Evolutionary conservation across 1,140 invertebrate genomes (phyloP).

Genomic region (Drosophila burlai): DNA sequence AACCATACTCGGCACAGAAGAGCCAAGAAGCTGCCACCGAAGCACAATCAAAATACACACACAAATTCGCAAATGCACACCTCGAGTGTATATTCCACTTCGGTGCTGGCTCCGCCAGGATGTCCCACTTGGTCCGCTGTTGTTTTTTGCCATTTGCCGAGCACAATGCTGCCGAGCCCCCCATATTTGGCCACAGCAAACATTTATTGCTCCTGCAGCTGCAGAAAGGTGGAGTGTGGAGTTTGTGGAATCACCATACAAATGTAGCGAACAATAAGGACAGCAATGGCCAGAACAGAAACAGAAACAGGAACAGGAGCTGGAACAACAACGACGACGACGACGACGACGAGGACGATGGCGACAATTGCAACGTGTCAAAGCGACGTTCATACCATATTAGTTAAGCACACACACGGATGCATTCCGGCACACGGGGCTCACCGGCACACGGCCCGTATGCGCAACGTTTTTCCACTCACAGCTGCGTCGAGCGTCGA

Average conservation of each 20-base stretch:
- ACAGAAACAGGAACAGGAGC: slow-evolving; percentile 11
- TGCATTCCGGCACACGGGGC: slow-evolving; percentile 2
- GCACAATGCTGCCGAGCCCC: slow-evolving; percentile 19
- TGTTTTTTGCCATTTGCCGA: slow-evolving; percentile 24
- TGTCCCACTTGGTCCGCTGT: slow-evolving; percentile 21
- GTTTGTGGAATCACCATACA: slow-evolving; percentile 42
- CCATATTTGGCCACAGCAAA: slow-evolving; percentile 55
- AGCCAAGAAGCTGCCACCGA: neutral
- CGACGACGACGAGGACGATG: slow-evolving; percentile 7
- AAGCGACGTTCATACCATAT: slow-evolving; percentile 61
- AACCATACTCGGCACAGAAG: neutral
- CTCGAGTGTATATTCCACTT: slow-evolving; percentile 33
- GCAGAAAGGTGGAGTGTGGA: neutral
- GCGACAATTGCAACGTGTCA: slow-evolving; percentile 74
- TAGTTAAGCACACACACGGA: slow-evolving; percentile 58
- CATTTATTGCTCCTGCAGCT: slow-evolving; percentile 40
- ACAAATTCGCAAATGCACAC: slow-evolving; percentile 10
- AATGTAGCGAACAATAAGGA: slow-evolving; percentile 45
- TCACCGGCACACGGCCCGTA: slow-evolving; percentile 38
- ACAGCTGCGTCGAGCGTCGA: slow-evolving; percentile 29
- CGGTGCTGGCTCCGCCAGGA: slow-evolving; percentile 23
- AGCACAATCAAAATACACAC: slow-evolving; percentile 8
- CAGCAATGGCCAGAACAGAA: slow-evolving; percentile 27
- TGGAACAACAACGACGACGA: slow-evolving; percentile 12
- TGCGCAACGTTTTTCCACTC: slow-evolving; percentile 53